Percentiles rank a stretch among this genome's conserved stretches.
Evolutionary conservation across 2,797 vertebrate genomes (phyloP).

Genomic region (Acipenser transmontanus): DNA sequence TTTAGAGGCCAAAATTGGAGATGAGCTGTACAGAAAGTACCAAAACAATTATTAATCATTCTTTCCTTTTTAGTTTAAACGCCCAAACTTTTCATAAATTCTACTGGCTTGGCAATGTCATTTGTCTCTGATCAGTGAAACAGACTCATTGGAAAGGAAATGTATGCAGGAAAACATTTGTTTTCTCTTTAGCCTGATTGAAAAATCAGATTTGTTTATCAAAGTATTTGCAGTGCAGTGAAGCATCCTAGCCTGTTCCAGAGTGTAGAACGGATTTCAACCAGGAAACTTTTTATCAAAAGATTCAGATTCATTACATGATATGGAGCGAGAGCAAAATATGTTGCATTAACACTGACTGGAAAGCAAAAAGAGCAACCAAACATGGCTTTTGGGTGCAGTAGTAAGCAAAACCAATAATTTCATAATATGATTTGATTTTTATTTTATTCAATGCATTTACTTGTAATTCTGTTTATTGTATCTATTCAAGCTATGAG

Average conservation of each 20-base stretch:
- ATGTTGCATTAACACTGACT: slow-evolving; percentile 11
- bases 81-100: not conserved
- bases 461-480: slow-evolving; percentile 23
- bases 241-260: not conserved
- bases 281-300: slow-evolving; percentile 7
- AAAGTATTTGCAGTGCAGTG: not conserved
- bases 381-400: slow-evolving; percentile 12
- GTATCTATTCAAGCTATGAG: slow-evolving; percentile 28
- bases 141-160: not conserved
- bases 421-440: not conserved
- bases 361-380: slow-evolving; percentile 4
- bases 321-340: slow-evolving; percentile 9
- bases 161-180: not conserved
- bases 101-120: not conserved
- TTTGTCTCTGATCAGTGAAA: no score
- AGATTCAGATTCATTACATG: slow-evolving; percentile 6
- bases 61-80: no score
- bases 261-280: slow-evolving; percentile 3
- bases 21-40: no score
- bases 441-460: slow-evolving; percentile 16
- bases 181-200: not conserved
- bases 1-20: no score
- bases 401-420: slow-evolving; percentile 28
- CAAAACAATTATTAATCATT: no score
- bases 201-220: not conserved